These are phyloP conservation scores for Lottia gigantea DNA, from an alignment of 2,888 invertebrate genomes.

Conservation along the genomic window DNA sequence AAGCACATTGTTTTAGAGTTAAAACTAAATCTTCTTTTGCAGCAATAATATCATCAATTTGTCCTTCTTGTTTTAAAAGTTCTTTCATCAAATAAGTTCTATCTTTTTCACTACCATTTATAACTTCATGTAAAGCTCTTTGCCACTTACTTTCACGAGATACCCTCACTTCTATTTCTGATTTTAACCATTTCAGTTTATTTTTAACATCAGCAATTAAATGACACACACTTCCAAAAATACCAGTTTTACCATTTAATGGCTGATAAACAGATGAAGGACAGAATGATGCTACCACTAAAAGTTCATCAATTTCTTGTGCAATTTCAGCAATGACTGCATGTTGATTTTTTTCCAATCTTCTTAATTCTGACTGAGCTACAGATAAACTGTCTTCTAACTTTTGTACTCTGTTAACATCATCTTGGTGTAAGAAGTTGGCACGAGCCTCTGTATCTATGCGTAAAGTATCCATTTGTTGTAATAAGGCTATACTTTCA, in stretches of 20 bases:
- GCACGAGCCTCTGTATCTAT: background rate
- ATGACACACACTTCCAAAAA: conserved; percentile 1
- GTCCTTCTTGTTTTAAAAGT: conserved; percentile 50
- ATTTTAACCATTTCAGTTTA: conserved; percentile 56
- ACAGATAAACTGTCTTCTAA: conserved; percentile 55
- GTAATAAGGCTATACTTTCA: conserved; percentile 19
- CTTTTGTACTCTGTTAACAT: conserved; percentile 47
- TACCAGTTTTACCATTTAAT: conserved; percentile 3
- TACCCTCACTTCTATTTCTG: conserved; percentile 45
- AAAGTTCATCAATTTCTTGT: conserved; percentile 34
- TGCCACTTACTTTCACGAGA: conserved; percentile 51
- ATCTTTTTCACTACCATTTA: conserved; percentile 51
- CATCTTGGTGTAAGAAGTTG: background rate
- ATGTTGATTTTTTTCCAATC: conserved; percentile 48
- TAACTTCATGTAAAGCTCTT: conserved; percentile 52
- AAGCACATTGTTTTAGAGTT: conserved; percentile 1
- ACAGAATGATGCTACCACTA: conserved; percentile 31
- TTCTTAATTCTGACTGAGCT: conserved; percentile 46
- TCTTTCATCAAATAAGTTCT: conserved; percentile 51
- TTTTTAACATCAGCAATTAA: conserved; percentile 33
- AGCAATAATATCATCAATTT: conserved; percentile 51
- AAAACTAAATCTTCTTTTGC: conserved; percentile 50
- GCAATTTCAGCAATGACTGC: conserved; percentile 38
- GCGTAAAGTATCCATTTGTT: background rate
- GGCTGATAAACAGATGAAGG: conserved; percentile 17